These are phyloP conservation scores for Halcyon leucocephala DNA, from an alignment of 2,797 vertebrate species.

Conservation along the genomic window DNA sequence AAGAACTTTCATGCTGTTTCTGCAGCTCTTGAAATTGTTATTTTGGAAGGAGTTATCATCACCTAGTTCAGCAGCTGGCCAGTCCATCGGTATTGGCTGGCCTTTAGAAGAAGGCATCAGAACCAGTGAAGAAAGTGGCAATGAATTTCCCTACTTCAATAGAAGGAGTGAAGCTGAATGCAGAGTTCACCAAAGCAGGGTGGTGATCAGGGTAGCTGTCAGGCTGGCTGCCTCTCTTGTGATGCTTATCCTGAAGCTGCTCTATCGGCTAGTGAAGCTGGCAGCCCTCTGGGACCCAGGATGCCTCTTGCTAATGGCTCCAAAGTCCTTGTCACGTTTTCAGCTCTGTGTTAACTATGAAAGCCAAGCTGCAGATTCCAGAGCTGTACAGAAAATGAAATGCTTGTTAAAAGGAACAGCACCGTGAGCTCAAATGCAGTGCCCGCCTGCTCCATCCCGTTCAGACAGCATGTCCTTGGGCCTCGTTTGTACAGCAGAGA, in stretches of 20 bases:
- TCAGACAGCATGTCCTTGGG: not conserved
- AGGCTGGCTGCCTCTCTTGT: not conserved
- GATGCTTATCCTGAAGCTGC: not conserved
- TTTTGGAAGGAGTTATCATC: constrained; percentile 12
- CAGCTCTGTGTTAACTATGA: not conserved
- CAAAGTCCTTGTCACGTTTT: constrained; percentile 17
- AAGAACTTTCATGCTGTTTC: not conserved
- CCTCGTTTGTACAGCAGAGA: not conserved
- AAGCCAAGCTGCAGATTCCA: not conserved
- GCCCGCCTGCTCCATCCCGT: not conserved
- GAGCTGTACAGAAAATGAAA: not conserved
- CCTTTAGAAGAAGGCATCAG: not conserved
- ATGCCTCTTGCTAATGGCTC: not conserved
- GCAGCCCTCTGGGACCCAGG: not conserved
- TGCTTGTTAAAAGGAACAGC: not conserved
- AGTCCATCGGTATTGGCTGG: not conserved
- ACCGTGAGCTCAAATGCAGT: not conserved
- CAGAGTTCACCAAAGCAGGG: not conserved
- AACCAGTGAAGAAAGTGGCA: not conserved
- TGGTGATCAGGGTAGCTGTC: not conserved
- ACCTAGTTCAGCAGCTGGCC: not conserved
- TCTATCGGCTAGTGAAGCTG: not conserved
- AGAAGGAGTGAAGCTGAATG: not conserved
- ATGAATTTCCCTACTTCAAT: not conserved
- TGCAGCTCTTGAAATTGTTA: not conserved